A percentile compares a stretch with the other conserved stretches of the same genome.
Conservation (phyloP, 2,113 vertebrate species). For the zebrafish (Danio rerio) region DNA sequence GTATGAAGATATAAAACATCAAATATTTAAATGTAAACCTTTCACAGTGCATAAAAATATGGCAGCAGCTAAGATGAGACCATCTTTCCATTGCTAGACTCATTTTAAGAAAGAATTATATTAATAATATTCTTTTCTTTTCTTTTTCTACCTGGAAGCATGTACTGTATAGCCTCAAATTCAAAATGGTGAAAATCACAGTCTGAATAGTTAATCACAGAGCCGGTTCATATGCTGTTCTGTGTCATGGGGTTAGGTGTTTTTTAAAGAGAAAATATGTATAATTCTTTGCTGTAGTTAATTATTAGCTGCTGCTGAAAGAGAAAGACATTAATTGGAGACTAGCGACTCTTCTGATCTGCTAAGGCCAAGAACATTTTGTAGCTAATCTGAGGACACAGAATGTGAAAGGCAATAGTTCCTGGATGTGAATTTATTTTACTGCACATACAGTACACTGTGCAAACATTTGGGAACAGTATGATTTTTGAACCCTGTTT, state of each 20-base stretch:
- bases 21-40: too few relatives aligned
- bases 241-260: conserved; percentile 57
- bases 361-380: conserved; percentile 49
- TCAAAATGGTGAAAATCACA: conserved; percentile 14
- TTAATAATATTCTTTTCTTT: too few relatives aligned
- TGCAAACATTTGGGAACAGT: too few relatives aligned
- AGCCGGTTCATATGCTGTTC: conserved; percentile 27
- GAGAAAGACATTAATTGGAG: conserved; percentile 63
- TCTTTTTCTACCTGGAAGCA: not conserved
- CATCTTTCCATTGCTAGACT: too few relatives aligned
- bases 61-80: too few relatives aligned
- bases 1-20: too few relatives aligned
- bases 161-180: not conserved
- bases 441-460: not conserved
- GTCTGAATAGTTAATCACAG: conserved; percentile 55
- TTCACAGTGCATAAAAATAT: too few relatives aligned
- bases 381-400: conserved; percentile 57
- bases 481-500: too few relatives aligned
- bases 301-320: conserved; percentile 59
- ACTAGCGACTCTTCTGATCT: conserved; percentile 57
- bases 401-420: not conserved
- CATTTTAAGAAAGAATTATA: too few relatives aligned
- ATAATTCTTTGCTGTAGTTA: conserved; percentile 59
- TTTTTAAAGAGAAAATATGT: conserved; percentile 64
- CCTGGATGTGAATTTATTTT: not conserved